A percentile compares a stretch with the other conserved stretches of the same genome.
Conservation (phyloP, 2,888 invertebrate genomes). For the Leucoptera coffeella region DNA sequence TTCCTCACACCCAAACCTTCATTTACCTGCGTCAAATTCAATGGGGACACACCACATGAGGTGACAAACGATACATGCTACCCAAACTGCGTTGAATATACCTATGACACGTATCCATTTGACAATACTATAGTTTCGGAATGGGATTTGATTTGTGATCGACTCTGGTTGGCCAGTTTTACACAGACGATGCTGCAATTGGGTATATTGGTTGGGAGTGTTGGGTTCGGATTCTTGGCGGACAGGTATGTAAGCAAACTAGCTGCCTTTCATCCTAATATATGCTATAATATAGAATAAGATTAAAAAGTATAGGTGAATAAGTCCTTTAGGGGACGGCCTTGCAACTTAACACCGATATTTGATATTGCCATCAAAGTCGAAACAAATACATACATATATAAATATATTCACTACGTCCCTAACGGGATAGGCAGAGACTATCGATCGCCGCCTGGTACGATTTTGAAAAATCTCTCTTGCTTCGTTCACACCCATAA, state of each 20-base stretch:
- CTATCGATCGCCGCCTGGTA: too few relatives aligned
- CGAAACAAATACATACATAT: too few relatives aligned
- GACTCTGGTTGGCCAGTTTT: constrained; percentile 58
- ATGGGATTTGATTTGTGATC: constrained; percentile 68
- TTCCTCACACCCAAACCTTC: constrained; percentile 60
- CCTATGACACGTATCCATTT: constrained; percentile 59
- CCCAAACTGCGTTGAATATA: constrained; percentile 41
- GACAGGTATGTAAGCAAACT: constrained; percentile 54
- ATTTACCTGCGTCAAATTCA: constrained; percentile 40
- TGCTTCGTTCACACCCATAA: too few relatives aligned
- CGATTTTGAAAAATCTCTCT: too few relatives aligned
- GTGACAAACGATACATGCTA: constrained; percentile 41
- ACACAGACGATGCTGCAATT: constrained; percentile 69
- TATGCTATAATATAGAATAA: neutral
- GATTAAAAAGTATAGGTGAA: neutral
- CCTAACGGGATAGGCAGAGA: too few relatives aligned
- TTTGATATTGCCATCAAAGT: too few relatives aligned
- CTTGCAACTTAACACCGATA: too few relatives aligned
- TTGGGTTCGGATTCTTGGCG: constrained; percentile 64
- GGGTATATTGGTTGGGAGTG: constrained; percentile 66
- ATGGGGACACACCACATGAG: constrained; percentile 13
- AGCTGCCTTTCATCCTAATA: neutral
- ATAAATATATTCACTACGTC: too few relatives aligned
- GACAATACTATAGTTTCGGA: constrained; percentile 65
- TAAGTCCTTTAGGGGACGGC: neutral